Base-by-base conservation (phyloP, 2,113 vertebrate species). In the Synodontis membranacea region DNA sequence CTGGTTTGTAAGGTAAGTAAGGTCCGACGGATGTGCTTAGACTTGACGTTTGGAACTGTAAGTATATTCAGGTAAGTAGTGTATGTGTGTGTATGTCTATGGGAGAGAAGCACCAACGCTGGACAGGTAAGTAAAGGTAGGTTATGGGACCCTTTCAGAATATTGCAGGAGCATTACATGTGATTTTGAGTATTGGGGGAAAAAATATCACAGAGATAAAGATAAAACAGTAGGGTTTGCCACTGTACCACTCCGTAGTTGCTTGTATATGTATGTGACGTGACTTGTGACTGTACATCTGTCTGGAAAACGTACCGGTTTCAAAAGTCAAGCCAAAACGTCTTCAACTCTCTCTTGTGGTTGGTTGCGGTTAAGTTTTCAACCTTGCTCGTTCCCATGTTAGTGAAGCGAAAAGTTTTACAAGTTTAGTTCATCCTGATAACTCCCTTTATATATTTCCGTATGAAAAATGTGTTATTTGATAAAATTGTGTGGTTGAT, bases 11-110 rank as follows among this genome's bases (percentile, higher is more conserved):
- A 87, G 95, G 94, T 96, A 94, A 91, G 95, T 95, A 70, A 78
- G 92, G 94, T 94, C 93, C 86, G n/a, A 86, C 60, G 89, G 89
- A 54, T 54, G 75, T 52, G 42, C 83, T 80, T 80, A 34, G 23
- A 83, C 56, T 42, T 66, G 84, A 89, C 86, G 87, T 66, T 68
- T 92, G 93, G 93, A 46, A 84, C 74, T 76, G 93, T 95, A 92
- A 96, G 95, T 95, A 95, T 89, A 21, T 3, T 42, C 92, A 90
- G 95, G 94, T 95, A 88, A 90, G 95, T 95, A 91, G n/a, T 95
- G 84, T 85, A 50, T 94, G 93, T 94, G 86, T 93, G 93, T 95
- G 86, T 87, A 91, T 92, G 90, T 92, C 46, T 8, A 31, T 17
- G 60, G 89, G 66, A 78, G 46, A 78, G 28, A 78, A 78, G 74